Evolutionary conservation across 2,888 invertebrate species (phyloP).

Genomic region (Chalcis sispes): DNA sequence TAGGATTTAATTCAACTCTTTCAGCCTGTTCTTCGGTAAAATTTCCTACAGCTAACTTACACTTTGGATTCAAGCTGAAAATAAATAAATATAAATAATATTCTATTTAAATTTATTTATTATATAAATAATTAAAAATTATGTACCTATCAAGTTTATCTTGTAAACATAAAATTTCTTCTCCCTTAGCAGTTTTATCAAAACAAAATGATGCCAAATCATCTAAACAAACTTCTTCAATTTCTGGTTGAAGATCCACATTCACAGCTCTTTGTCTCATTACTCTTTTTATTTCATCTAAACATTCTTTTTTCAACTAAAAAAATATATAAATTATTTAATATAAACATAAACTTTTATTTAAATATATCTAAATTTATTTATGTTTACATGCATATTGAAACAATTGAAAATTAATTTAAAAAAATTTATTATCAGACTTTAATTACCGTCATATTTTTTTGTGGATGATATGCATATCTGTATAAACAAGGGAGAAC

Average conservation of each 20-base stretch:
- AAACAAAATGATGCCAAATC: slow-evolving; percentile 91
- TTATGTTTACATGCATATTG: not conserved
- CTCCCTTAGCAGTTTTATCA: slow-evolving; percentile 89
- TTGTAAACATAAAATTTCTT: slow-evolving; percentile 96
- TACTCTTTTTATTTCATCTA: slow-evolving; percentile 90
- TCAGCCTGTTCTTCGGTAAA: slow-evolving; percentile 94
- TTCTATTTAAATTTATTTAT: not conserved
- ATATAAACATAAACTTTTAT: too few relatives aligned
- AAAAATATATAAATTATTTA: too few relatives aligned
- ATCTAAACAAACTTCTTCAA: slow-evolving; percentile 92
- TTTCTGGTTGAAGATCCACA: slow-evolving; percentile 95
- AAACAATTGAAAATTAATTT: not conserved
- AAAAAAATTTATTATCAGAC: too few relatives aligned
- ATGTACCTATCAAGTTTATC: slow-evolving; percentile 82
- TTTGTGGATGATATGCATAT: slow-evolving; percentile 75
- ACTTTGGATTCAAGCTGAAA: slow-evolving; percentile 77
- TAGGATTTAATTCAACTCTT: slow-evolving; percentile 92
- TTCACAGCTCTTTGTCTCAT: slow-evolving; percentile 95
- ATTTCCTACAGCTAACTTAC: slow-evolving; percentile 86
- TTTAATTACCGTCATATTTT: slow-evolving; percentile 70
- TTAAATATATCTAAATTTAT: too few relatives aligned
- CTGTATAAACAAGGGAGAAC: slow-evolving; percentile 94
- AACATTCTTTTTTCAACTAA: slow-evolving; percentile 78
- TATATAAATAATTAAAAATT: slow-evolving; percentile 34
- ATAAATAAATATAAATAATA: slow-evolving; percentile 20